Evolutionary conservation across 2,888 invertebrate genomes (phyloP).

Genomic region (Lasioglossum vierecki): DNA sequence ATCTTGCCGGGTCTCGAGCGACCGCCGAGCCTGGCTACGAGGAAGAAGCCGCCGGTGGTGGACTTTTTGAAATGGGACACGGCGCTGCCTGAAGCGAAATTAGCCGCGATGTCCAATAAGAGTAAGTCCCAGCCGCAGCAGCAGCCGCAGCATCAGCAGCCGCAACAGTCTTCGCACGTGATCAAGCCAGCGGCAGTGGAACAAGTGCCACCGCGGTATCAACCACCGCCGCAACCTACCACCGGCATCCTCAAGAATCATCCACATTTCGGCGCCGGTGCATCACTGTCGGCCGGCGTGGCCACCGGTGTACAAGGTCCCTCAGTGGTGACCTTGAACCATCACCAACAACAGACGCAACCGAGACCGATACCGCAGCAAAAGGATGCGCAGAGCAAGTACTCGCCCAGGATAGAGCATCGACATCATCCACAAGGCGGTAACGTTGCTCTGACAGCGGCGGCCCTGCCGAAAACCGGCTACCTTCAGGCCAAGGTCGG

Average conservation of each 20-base stretch:
- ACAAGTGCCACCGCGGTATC: constrained; percentile 90
- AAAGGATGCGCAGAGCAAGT: constrained; percentile 79
- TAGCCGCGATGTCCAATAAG: constrained; percentile 83
- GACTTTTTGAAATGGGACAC: constrained; percentile 82
- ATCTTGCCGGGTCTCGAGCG: constrained; percentile 72
- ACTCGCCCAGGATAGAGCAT: constrained; percentile 75
- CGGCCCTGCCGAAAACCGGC: constrained; percentile 59
- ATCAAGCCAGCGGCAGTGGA: constrained; percentile 76
- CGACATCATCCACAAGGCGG: constrained; percentile 68
- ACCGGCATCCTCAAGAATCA: constrained; percentile 88
- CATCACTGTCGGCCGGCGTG: constrained; percentile 74
- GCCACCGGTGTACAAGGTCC: constrained; percentile 68
- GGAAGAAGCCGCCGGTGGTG: constrained; percentile 69
- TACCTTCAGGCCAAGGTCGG: constrained; percentile 76
- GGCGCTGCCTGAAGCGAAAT: constrained; percentile 80
- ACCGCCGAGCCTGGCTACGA: constrained; percentile 61
- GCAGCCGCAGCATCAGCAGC: constrained; percentile 69
- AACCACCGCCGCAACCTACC: constrained; percentile 88
- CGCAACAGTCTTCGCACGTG: constrained; percentile 70
- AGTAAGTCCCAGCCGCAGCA: constrained; percentile 80
- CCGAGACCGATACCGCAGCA: constrained; percentile 56
- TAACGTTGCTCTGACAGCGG: constrained; percentile 51
- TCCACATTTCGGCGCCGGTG: constrained; percentile 79
- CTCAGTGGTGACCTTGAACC: constrained; percentile 70
- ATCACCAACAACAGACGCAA: constrained; percentile 72